Base-by-base conservation (phyloP, 2,888 invertebrate species). In the Xanthia togata region DNA sequence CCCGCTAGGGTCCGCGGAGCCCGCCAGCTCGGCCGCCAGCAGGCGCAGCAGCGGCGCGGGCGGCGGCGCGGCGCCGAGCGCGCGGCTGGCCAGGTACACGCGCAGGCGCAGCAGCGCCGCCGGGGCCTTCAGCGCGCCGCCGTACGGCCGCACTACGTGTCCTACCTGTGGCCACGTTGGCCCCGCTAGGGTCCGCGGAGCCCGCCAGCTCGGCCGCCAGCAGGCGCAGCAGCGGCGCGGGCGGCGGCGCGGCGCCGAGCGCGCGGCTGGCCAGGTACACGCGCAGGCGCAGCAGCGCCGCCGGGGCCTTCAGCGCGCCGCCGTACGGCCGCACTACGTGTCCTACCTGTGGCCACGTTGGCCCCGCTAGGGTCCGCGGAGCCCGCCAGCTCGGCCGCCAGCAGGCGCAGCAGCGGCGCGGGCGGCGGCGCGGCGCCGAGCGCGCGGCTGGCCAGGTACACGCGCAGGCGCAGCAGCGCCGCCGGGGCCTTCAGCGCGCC, bases 191-290 rank as follows among this genome's bases (percentile, higher is more conserved):
- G 93, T 99, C 99, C 0, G 99, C 98, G 26, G 17, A 99, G 0
- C 99, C 99, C 0, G 99, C 99, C 89, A 99, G 98, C 94, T 99
- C 99, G 0, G 99, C 99, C 11, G 98, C 99, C 68, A 99, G 76
- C 67, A 92, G 84, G 0, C 90, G 74, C 81, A 92, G 83, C 6
- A 99, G 96, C 90, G 99, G 98, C 35, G 99, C 98, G 90, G 99
- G 91, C 64, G 95, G 93, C 17, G 95, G 92, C 12, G 92, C 90
- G 17, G 87, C 88, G 0, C 81, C 89, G 0, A 96, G 87, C 70
- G 95, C 96, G 9, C 86, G 90, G 85, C 95, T 93, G 1, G 99
- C 98, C 95, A 99, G 98, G 94, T 99, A 99, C 75, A 99, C 96
- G 60, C 99, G 97, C 86, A 99, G 97, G 64, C 99, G 97, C 6